A percentile compares a stretch with the other conserved stretches of the same genome.
These are phyloP conservation scores for Sebastes oblongus DNA, from an alignment of 2,797 vertebrate genomes.

Conservation along the genomic window DNA sequence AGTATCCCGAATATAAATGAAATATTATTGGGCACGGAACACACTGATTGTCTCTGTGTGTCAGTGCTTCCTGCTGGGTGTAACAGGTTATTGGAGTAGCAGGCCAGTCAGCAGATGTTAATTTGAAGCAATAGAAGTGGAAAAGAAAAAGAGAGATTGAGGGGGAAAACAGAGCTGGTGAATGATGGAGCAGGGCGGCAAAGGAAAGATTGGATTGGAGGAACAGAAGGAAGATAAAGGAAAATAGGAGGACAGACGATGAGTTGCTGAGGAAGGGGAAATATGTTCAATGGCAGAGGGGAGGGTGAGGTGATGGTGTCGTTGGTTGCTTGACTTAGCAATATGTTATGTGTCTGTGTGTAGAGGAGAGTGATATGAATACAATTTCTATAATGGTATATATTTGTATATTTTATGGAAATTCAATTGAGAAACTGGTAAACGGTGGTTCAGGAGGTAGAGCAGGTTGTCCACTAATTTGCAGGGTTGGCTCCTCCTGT, in stretches of 20 bases:
- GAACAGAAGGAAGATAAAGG: slow-evolving; percentile 57
- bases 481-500: background rate
- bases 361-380: background rate
- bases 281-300: slow-evolving; percentile 15
- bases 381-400: background rate
- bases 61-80: slow-evolving; percentile 39
- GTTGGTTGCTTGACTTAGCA: slow-evolving; percentile 11
- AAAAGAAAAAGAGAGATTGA: slow-evolving; percentile 28
- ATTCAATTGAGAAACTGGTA: background rate
- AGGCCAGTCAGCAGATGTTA: slow-evolving; percentile 66
- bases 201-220: slow-evolving; percentile 49
- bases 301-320: slow-evolving; percentile 3
- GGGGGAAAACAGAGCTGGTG: slow-evolving; percentile 9
- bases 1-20: slow-evolving; percentile 50
- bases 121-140: slow-evolving; percentile 57
- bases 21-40: slow-evolving; percentile 54
- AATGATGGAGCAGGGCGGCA: slow-evolving; percentile 44
- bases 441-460: background rate
- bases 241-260: slow-evolving; percentile 50
- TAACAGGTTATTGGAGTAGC: slow-evolving; percentile 61
- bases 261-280: slow-evolving; percentile 47
- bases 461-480: background rate
- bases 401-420: background rate
- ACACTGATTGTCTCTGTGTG: slow-evolving; percentile 43
- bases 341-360: background rate